These are phyloP conservation scores for Chelon labrosus DNA, from an alignment of 2,797 vertebrate species.

Conservation along the genomic window DNA sequence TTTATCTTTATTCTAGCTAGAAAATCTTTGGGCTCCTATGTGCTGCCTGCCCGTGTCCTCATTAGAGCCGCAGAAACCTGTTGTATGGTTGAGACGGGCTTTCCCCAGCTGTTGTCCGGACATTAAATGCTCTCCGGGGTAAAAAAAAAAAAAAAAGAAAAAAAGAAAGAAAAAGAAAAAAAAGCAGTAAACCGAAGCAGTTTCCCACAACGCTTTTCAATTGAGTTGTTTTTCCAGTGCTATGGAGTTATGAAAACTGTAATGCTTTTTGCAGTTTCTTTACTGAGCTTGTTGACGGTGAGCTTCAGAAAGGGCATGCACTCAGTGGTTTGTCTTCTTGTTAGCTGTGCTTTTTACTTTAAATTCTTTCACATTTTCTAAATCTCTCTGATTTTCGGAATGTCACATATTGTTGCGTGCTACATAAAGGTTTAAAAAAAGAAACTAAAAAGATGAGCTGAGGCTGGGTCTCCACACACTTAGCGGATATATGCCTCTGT, in stretches of 20 bases:
- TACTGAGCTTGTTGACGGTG: conserved; percentile 1
- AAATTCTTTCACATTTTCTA: neutral
- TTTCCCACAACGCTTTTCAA: conserved; percentile 62
- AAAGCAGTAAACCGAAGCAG: conserved; percentile 42
- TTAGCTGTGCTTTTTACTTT: neutral
- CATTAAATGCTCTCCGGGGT: conserved; percentile 60
- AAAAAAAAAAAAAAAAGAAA: neutral
- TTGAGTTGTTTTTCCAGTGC: conserved; percentile 61
- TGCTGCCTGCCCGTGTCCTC: conserved; percentile 33
- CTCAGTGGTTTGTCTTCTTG: neutral
- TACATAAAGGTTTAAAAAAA: neutral
- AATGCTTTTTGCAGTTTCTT: conserved; percentile 10
- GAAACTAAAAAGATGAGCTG: neutral
- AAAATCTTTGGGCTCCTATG: conserved; percentile 12
- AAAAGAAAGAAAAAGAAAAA: neutral
- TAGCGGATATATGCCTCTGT: conserved; percentile 1
- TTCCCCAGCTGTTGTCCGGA: conserved; percentile 63
- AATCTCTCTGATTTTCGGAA: neutral
- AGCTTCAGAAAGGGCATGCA: conserved; percentile 5
- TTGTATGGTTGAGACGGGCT: conserved; percentile 45
- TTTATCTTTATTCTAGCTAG: conserved; percentile 14
- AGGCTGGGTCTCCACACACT: conserved; percentile 1
- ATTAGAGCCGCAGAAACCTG: conserved; percentile 40
- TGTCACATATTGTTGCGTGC: neutral
- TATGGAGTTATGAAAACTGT: conserved; percentile 35